Evolutionary conservation across 1,140 invertebrate genomes (phyloP), one percentile per base, ranked within the genome.

Genomic region (Pomacea maculata): DNA sequence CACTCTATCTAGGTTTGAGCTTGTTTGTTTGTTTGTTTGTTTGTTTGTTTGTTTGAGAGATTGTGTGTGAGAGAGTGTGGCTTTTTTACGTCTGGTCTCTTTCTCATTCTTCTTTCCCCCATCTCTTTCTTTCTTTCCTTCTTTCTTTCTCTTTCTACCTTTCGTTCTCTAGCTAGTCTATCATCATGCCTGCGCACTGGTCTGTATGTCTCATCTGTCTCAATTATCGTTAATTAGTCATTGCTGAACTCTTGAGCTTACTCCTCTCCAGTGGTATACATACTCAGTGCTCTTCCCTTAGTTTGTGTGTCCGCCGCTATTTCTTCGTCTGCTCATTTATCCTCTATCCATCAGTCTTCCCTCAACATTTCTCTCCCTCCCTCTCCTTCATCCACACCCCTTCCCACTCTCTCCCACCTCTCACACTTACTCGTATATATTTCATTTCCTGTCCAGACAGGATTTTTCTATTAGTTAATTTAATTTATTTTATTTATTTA

Each of bases 81-180:
- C 25, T 45, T 45, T 45, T 45, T 0, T 45, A 45, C 34, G 1
- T 45, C 34, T 45, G 55, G 0, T 79, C 65, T 79, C 77, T 79
- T 6, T 79, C 64, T 79, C 45, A 68, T 45, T 70, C 71, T 34
- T 5, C 77, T 68, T 25, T 68, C 29, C 57, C 77, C 70, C 25
- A 25, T 25, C 29, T 79, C 29, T 68, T 1, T 79, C 45, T 79
- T 12, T 79, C 2, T 70, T 19, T 79, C 65, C 70, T 45, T 79
- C 64, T 79, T 15, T 79, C 29, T 79, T 34, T 79, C 29, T 79
- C 65, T 71, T 19, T 79, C 77, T 79, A 10, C 55, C 77, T 57
- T 15, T 79, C 77, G 52, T 12, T 45, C 77, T 12, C 63, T 78
- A 2, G 34, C 34, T 45, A 2, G 34, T 45, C 34, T 45, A 2